Evolutionary conservation across 92 coral and sea anemone genomes (phyloP), one percentile per base, ranked within the genome.

Genomic region (Phenganax stokvisi): DNA sequence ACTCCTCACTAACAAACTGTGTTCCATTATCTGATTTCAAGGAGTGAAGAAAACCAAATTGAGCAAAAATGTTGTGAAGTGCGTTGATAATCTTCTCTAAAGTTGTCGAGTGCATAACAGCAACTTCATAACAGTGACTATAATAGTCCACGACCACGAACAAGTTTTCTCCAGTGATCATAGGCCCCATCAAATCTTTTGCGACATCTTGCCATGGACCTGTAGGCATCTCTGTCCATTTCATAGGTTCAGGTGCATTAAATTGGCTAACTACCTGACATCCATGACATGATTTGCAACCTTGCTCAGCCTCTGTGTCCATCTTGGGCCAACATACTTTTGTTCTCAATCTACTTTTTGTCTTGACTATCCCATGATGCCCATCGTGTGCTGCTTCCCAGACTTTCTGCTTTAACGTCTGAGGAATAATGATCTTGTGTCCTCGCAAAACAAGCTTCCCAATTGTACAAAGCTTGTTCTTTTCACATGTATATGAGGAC

Each of bases 281-380:
- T 52, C 86, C 89, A 56, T 71, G 85, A 71, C 90, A 88, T 3
- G 83, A 63, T 82, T 81, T 84, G 82, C 90, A 88, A 47, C 80
- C 62, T 71, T 54, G 77, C 72, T 89, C 87, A 63, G 87, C 85
- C 53, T 86, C 89, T 47, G 71, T 62, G 55, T 87, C 81, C 13
- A 86, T 81, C 72, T 76, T 75, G 64, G 92, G 89, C 87, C 88
- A 86, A 88, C 89, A 89, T n/a, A 84, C 92, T 54, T 89, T 89
- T 28, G 84, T 75, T 64, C 88, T 47, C 44, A 85, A 62, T 10
- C 88, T 56, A 6, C 76, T 77, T 83, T 76, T 89, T 69, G 69
- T 89, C 80, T 78, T 78, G 9, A 86, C 85, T 6, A 85, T 81
- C 1, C 90, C 90, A 17, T 70, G 88, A 27, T 85, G 90, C 12